Conservation (phyloP, 2,888 invertebrate genomes). For the Xestobium rufovillosum region DNA sequence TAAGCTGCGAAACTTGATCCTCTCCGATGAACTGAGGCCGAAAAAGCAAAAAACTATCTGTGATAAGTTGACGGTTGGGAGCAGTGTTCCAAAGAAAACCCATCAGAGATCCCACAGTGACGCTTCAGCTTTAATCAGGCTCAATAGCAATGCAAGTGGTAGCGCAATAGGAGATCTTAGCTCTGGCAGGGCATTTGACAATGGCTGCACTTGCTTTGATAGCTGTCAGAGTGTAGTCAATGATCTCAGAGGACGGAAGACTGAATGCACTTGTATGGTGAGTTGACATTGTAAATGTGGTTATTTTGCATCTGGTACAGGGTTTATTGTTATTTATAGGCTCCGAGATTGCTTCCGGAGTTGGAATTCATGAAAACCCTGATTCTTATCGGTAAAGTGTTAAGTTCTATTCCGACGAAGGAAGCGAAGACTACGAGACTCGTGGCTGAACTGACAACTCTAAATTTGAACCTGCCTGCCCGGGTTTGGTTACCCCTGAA, state of each 20-base stretch:
- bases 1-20: conserved; percentile 65
- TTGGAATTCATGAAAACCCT: conserved; percentile 82
- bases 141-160: conserved; percentile 39
- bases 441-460: conserved; percentile 83
- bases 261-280: conserved; percentile 70
- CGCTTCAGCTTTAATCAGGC: conserved; percentile 60
- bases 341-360: conserved; percentile 75
- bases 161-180: conserved; percentile 82
- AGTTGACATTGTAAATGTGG: no score
- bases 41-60: conserved; percentile 23
- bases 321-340: conserved; percentile 43
- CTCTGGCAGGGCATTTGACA: conserved; percentile 94
- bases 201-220: conserved; percentile 87
- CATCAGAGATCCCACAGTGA: conserved; percentile 78
- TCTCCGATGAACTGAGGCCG: conserved; percentile 55
- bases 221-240: conserved; percentile 75
- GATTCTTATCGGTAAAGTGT: conserved; percentile 75
- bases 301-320: no score
- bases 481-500: conserved; percentile 96
- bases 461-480: conserved; percentile 96
- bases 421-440: conserved; percentile 89
- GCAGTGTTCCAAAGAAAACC: conserved; percentile 54
- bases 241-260: conserved; percentile 67
- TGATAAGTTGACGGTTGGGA: conserved; percentile 4
- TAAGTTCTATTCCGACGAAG: conserved; percentile 75